Evolutionary conservation across 2,888 invertebrate species (phyloP).

Genomic region (Glaucopsyche alexis): DNA sequence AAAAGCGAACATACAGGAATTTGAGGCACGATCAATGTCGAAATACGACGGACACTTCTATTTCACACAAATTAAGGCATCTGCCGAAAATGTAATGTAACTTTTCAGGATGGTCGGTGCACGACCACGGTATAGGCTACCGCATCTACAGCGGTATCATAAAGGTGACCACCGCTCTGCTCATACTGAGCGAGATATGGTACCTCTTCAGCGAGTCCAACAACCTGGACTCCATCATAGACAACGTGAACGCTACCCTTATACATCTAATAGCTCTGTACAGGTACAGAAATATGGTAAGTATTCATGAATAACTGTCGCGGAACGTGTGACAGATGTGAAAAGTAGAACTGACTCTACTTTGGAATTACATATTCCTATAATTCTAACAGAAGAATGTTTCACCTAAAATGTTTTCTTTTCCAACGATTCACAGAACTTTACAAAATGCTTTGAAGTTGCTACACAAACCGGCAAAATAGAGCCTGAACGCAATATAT

Average conservation of each 20-base stretch:
- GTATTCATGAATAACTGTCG: background rate
- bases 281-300: conserved; percentile 61
- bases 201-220: conserved; percentile 47
- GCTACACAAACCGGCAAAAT: background rate
- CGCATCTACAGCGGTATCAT: conserved; percentile 51
- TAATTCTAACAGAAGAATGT: background rate
- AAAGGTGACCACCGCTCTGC: conserved; percentile 47
- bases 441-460: background rate
- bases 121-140: conserved; percentile 49
- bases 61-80: too few species aligned
- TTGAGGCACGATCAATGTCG: too few species aligned
- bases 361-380: background rate
- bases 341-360: background rate
- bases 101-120: conserved; percentile 39
- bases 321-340: background rate
- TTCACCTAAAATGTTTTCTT: background rate
- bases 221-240: conserved; percentile 52
- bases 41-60: too few species aligned
- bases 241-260: conserved; percentile 50
- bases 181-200: conserved; percentile 55
- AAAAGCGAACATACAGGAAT: too few species aligned
- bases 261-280: conserved; percentile 57
- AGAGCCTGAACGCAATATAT: background rate
- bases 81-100: background rate
- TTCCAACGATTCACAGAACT: background rate